Evolutionary conservation across 2,888 invertebrate species (phyloP), one percentile per base, ranked within the genome.

Genomic region (Callosobruchus maculatus): DNA sequence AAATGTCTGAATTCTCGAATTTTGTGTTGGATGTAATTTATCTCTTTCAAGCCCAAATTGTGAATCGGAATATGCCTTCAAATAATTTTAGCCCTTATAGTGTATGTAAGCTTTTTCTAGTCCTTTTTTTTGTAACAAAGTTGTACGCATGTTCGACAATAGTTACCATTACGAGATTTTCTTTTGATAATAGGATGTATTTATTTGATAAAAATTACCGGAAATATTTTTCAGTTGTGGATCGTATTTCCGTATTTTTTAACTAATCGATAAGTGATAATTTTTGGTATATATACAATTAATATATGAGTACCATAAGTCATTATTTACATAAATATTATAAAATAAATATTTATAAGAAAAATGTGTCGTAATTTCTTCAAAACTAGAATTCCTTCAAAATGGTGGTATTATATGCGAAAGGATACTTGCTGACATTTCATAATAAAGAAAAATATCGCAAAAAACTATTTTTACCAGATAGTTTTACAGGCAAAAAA

Each of bases 131-230:
- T 49, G 49, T 49, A 49, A 49, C 13, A 68, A 74, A 77, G 49
- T 49, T 78, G 77, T 81, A 77, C 81, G 80, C 79, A 81, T 80
- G 79, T 78, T 77, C 77, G 81, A 81, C 81, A 82, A 81, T 82
- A 82, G 81, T 81, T 82, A 82, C 82, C 81, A 81, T 77, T 77
- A 74, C 75, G 77, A 79, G 76, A 78, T 78, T 77, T 77, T 76
- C 49, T 49, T 49, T 49, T 49, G 9, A 49, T 73, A 74, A 75
- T 76, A 74, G 30, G 66, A 72, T 71, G 67, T 74, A 76, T 72
- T 49, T 71, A 75, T 73, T 73, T 76, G 67, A 74, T 77, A 68
- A 76, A 77, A 71, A 70, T 22, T 75, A 68, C 70, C 31, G 69
- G 26, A 71, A 75, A 73, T 73, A 72, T 77, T 75, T 74, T 21